Evolutionary conservation across 2,113 vertebrate species (phyloP), one percentile per base, ranked within the genome.

Genomic region (Calidris pugnax): DNA sequence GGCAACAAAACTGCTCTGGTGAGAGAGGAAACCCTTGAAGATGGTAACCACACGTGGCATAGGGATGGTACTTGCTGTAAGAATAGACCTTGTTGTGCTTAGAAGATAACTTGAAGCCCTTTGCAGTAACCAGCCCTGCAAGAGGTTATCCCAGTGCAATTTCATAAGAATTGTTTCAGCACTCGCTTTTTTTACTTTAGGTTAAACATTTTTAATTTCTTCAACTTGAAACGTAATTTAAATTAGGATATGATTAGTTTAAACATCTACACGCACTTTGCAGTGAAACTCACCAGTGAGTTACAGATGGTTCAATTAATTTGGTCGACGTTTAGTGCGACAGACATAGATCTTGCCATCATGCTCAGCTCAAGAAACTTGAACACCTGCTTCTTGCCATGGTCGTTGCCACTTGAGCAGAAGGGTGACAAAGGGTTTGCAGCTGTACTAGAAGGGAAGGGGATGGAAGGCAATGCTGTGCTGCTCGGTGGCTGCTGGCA

Each of bases 271-370:
- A 6, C 3, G 2, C 16, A 53, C 3, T 30, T 75, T 89, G 35
- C 39, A 60, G 35, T 39, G 50, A 60, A 91, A 66, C 55, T 64
- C 28, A 60, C 24, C 7, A 28, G 39, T 27, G 9, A 82, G 28
- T 68, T 71, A 26, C 26, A 82, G n/a, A 12, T 55, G 20, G 4
- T 19, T 90, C 13, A 20, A 18, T 74, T 60, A 32, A 26, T 32
- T 28, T 39, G n/a, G 20, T 64, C 43, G 33, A 0, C 0, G 2
- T 69, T 80, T 33, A 4, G 1, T 56, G 51, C 1, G 3, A 16
- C 33, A 20, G n/a, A 16, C 32, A 6, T 7, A 51, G 50, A 28
- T 32, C 45, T 76, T 62, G 33, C 19, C 9, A 0, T 16, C 57
- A 13, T 41, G 43, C 39, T 88, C 1, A 1, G 23, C 32, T 66